Base-by-base conservation (phyloP, 2,113 vertebrate species). In the Mugil cephalus region DNA sequence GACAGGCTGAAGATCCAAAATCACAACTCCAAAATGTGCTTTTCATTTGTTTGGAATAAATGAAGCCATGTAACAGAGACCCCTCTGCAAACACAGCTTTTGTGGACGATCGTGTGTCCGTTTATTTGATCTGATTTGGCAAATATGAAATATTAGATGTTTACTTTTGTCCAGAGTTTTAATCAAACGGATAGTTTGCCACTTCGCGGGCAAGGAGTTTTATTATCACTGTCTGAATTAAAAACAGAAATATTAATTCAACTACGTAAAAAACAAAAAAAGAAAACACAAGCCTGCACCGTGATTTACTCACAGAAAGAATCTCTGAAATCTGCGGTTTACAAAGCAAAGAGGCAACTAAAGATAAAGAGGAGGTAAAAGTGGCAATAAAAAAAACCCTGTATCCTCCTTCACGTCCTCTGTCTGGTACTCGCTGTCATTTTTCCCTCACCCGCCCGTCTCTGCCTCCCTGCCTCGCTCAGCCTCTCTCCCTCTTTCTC, bases 401-500 rank as follows among this genome's bases (percentile, higher is more conserved):
- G 10, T 4, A 4, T 48, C 4, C 6, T 24, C 17, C 10, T 38
- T 59, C 30, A 5, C 38, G 46, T 50, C 18, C 59, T 50, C 51
- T 34, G 9, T 79, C 13, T 4, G 4, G 15, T 59, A 8, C 17
- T 63, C 11, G 21, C 47, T 11, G 52, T 42, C 1, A 11, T 43
- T 47, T 36, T 12, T 18, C 38, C 67, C 42, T 59, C 39, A 48
- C 11, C 18, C 56, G 13, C 50, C 30, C 10, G 19, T 40, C n/a
- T 18, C 19, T 15, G 1, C 17, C 65, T 61, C 54, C 7, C 55
- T 38, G 34, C 38, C 52, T 60, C 47, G 0, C 53, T 39, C 47
- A 3, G 8, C n/a, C n/a, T 65, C 69, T 55, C 73, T 67, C 73
- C 12, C 46, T 68, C 21, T 51, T 17, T 58, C 51, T 65, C 56